Evolutionary conservation across 1,140 invertebrate species (phyloP).

Genomic region (Leptonema lineaticorne): DNA sequence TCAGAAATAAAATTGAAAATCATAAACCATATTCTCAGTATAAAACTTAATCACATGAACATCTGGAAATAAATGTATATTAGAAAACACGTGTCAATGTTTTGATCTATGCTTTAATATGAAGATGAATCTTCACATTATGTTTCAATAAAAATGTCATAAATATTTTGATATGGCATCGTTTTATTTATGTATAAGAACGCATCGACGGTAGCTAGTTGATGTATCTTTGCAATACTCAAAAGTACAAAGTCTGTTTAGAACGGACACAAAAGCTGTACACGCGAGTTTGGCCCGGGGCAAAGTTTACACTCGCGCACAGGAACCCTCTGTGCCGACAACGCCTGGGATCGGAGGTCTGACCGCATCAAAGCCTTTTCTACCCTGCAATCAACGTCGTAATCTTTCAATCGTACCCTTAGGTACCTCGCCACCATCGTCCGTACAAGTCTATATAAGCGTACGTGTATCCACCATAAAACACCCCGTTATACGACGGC

Average conservation of each 20-base stretch:
- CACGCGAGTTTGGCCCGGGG: not conserved
- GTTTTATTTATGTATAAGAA: no score
- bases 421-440: not conserved
- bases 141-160: no score
- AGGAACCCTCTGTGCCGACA: not conserved
- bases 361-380: constrained; percentile 38
- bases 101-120: no score
- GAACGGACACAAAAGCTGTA: not conserved
- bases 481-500: not conserved
- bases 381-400: constrained; percentile 37
- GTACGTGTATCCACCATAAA: constrained; percentile 1
- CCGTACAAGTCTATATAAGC: not conserved
- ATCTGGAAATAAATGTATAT: no score
- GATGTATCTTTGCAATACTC: no score
- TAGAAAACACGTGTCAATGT: no score
- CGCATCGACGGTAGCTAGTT: no score
- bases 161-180: no score
- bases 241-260: not conserved
- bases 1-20: no score
- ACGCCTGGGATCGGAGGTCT: constrained; percentile 3
- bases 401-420: constrained; percentile 39
- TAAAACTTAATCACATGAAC: no score
- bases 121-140: no score
- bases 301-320: constrained; percentile 5
- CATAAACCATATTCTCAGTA: no score